A percentile compares a stretch with the other conserved stretches of the same genome.
These are phyloP conservation scores for Tanypteryx hageni DNA, from an alignment of 2,888 invertebrate species.

Conservation along the genomic window DNA sequence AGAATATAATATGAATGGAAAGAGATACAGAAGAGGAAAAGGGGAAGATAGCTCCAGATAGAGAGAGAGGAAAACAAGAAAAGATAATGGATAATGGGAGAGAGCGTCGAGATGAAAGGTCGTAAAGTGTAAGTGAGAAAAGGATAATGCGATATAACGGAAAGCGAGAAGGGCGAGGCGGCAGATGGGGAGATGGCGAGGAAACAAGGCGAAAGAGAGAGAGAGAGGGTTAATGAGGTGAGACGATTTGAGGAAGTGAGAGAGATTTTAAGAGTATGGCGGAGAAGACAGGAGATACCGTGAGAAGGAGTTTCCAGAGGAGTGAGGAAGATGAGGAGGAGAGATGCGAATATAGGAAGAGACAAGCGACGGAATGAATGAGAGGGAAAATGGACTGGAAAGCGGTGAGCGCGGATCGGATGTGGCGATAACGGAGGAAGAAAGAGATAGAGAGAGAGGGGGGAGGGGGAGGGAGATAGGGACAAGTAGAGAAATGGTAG, in stretches of 20 bases:
- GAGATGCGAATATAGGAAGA: neutral
- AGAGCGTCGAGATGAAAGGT: neutral
- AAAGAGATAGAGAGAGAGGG: neutral
- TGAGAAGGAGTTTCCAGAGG: neutral
- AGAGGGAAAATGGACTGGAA: neutral
- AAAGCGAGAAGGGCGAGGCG: neutral
- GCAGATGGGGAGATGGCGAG: neutral
- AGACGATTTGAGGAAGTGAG: no score
- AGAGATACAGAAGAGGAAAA: neutral
- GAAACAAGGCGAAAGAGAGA: no score
- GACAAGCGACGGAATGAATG: no score
- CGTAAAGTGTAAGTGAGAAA: neutral
- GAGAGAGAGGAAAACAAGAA: neutral
- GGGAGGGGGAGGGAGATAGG: neutral
- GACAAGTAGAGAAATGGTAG: neutral
- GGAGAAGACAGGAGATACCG: neutral
- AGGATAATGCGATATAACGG: neutral
- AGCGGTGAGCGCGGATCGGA: neutral
- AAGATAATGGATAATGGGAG: neutral
- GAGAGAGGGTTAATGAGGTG: no score
- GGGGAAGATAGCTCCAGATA: no score
- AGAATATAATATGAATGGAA: neutral
- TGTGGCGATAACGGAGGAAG: neutral
- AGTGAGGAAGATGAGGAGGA: neutral
- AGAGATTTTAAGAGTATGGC: neutral